Percentiles rank a stretch among this genome's conserved stretches.
Evolutionary conservation across 2,113 vertebrate species (phyloP).

Genomic region (Bambusicola thoracicus): DNA sequence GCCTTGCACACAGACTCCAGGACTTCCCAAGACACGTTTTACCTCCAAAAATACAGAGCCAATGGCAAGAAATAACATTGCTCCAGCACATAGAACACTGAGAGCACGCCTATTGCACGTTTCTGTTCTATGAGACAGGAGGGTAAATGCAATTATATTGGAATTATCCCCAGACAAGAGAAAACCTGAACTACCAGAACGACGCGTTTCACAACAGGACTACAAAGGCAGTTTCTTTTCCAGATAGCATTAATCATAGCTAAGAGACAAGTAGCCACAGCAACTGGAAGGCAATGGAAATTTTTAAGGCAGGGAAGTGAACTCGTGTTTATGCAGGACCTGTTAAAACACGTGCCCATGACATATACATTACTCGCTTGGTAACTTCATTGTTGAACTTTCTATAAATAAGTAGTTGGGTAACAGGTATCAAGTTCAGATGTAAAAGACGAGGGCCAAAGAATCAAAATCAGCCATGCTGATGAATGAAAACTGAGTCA

Average conservation of each 20-base stretch:
- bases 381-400: not conserved
- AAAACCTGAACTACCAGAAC: constrained; percentile 53
- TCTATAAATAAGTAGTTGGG: not conserved
- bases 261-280: constrained; percentile 3
- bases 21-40: no score
- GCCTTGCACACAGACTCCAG: no score
- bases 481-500: not conserved
- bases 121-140: constrained; percentile 4
- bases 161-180: constrained; percentile 23
- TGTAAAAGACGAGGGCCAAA: not conserved
- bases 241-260: not conserved
- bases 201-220: not conserved
- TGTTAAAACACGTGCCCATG: not conserved
- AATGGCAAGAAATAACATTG: constrained; percentile 12
- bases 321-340: not conserved
- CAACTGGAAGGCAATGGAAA: not conserved
- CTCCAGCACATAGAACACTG: not conserved
- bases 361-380: not conserved
- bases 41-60: constrained; percentile 27
- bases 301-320: not conserved
- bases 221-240: not conserved
- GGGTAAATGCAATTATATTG: not conserved
- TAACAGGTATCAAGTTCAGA: not conserved
- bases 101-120: not conserved
- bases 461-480: not conserved